Evolutionary conservation across 2,113 vertebrate genomes (phyloP).

Genomic region (Hypomesus transpacificus): DNA sequence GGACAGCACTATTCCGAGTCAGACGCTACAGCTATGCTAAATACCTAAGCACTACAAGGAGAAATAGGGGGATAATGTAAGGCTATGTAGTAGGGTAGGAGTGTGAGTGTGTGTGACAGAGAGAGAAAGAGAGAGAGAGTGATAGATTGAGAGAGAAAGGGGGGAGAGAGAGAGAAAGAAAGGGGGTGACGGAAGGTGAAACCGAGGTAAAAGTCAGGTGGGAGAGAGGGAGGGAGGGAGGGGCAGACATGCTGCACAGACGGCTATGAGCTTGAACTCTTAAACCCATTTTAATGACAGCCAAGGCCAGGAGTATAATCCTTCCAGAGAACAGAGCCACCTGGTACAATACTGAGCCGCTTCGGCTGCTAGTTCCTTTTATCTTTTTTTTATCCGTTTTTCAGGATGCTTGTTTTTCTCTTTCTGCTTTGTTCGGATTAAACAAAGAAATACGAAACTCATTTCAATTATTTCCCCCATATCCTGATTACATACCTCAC

Average conservation of each 20-base stretch:
- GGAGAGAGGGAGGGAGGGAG: background rate
- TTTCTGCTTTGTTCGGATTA: conserved; percentile 18
- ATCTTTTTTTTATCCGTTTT: conserved; percentile 1
- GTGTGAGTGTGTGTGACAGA: background rate
- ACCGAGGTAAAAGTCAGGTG: background rate
- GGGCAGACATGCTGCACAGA: background rate
- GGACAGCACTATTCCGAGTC: background rate
- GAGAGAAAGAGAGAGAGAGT: conserved; percentile 3
- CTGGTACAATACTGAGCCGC: background rate
- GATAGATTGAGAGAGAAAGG: background rate
- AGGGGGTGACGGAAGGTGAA: background rate
- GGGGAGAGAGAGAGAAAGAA: conserved; percentile 5
- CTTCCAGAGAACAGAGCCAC: conserved; percentile 10
- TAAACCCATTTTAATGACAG: conserved; percentile 36
- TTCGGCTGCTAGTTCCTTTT: conserved; percentile 4
- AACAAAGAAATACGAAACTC: conserved; percentile 13
- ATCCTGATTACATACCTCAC: background rate
- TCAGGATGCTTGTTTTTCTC: conserved; percentile 23
- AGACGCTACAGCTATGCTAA: conserved; percentile 34
- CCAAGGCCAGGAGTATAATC: conserved; percentile 22
- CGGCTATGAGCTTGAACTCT: conserved; percentile 25
- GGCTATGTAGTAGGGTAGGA: background rate
- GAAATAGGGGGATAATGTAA: background rate
- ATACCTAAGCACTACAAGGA: conserved; percentile 5
- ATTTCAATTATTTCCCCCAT: background rate